Conservation (phyloP, 2,888 invertebrate genomes). For the Teinopalpus imperialis region DNA sequence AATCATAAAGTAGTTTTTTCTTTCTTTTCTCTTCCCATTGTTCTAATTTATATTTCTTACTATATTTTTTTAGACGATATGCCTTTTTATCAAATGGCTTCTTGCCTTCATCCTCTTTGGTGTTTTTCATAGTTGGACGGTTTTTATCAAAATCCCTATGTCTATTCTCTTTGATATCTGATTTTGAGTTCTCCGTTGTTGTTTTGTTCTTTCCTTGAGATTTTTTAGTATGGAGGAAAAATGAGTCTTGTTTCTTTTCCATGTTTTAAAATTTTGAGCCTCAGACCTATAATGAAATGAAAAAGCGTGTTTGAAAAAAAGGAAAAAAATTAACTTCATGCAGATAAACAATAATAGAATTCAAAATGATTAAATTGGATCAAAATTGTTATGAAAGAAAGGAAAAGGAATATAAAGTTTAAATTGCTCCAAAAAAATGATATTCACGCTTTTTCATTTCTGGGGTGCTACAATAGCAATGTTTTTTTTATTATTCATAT, state of each 20-base stretch:
- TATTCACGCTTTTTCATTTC: slow-evolving; percentile 67
- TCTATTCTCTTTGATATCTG: slow-evolving; percentile 37
- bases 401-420: too few species aligned
- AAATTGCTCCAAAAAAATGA: slow-evolving; percentile 39
- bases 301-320: slow-evolving; percentile 71
- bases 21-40: slow-evolving; percentile 86
- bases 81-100: slow-evolving; percentile 86
- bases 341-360: slow-evolving; percentile 10
- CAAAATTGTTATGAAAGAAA: too few species aligned
- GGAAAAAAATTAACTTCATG: slow-evolving; percentile 28
- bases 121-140: slow-evolving; percentile 34
- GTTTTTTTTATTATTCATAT: too few species aligned
- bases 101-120: slow-evolving; percentile 48
- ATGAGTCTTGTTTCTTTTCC: slow-evolving; percentile 62
- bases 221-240: slow-evolving; percentile 57
- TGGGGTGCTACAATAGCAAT: neutral
- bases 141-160: slow-evolving; percentile 55
- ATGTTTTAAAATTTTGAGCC: slow-evolving; percentile 42
- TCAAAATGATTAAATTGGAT: too few species aligned
- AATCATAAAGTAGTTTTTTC: slow-evolving; percentile 78
- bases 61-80: slow-evolving; percentile 85
- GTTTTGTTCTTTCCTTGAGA: slow-evolving; percentile 29
- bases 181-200: slow-evolving; percentile 23
- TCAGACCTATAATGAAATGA: slow-evolving; percentile 76
- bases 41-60: slow-evolving; percentile 85